Percentiles rank a stretch among this genome's conserved stretches.
These are phyloP conservation scores for Helobdella robusta DNA, from an alignment of 2,888 invertebrate species.

Conservation along the genomic window DNA sequence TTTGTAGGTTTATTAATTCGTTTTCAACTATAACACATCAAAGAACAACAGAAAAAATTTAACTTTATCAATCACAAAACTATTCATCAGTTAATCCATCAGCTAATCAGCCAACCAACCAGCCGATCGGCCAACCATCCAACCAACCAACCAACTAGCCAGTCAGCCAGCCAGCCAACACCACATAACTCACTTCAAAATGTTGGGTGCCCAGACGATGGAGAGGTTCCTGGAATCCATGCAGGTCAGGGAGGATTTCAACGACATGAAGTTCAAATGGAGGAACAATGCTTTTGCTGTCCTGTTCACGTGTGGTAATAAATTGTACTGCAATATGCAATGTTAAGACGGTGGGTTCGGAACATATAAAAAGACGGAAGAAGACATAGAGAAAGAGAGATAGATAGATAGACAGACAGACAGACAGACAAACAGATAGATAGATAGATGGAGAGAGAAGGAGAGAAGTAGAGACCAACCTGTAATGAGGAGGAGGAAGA, in stretches of 20 bases:
- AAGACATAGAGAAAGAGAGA: neutral
- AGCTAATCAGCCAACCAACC: no score
- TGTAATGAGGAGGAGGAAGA: slow-evolving; percentile 9
- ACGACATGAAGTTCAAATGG: slow-evolving; percentile 79
- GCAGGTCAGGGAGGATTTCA: slow-evolving; percentile 74
- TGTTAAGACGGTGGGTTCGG: no score
- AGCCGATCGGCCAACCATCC: no score
- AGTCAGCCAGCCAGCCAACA: no score
- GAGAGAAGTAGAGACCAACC: neutral
- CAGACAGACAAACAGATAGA: neutral
- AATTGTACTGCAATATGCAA: no score
- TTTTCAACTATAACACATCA: neutral
- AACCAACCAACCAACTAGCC: no score
- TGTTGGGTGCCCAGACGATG: slow-evolving; percentile 82
- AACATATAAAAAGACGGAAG: no score
- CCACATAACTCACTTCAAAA: neutral
- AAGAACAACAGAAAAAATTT: neutral
- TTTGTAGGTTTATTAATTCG: neutral
- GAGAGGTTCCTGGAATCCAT: slow-evolving; percentile 97
- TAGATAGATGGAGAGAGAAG: neutral
- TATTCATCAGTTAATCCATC: neutral
- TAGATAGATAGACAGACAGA: neutral
- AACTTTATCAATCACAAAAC: neutral
- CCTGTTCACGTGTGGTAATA: slow-evolving; percentile 56
- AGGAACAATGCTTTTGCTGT: slow-evolving; percentile 85